Conservation (phyloP, 1,140 invertebrate genomes). For the Atta colombica region DNA sequence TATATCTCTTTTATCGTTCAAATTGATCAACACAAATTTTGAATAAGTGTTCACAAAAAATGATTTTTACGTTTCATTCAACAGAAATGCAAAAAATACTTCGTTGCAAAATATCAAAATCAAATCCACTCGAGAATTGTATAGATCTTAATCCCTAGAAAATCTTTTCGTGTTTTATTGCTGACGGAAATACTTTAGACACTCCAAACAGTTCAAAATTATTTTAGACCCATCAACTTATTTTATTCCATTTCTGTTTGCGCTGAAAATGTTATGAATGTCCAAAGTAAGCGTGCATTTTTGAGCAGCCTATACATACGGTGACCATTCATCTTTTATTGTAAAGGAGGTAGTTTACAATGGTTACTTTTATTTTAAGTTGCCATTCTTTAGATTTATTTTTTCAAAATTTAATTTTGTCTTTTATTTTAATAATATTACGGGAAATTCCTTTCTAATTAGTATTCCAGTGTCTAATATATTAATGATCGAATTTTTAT, state of each 20-base stretch:
- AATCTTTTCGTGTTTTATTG: not conserved
- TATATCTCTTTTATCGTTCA: not conserved
- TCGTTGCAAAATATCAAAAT: not conserved
- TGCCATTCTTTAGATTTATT: no score
- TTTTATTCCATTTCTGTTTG: not conserved
- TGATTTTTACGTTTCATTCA: not conserved
- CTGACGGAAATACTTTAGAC: not conserved
- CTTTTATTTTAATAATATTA: no score
- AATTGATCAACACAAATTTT: not conserved
- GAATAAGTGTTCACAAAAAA: not conserved
- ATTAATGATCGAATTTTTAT: no score
- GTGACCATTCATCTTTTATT: no score
- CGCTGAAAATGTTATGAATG: not conserved
- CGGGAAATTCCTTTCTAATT: no score
- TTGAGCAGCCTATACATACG: not conserved
- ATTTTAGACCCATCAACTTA: not conserved
- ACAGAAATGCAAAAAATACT: not conserved
- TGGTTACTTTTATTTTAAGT: no score
- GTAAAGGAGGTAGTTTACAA: no score
- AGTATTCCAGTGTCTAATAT: no score
- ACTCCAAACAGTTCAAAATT: slow-evolving; percentile 2
- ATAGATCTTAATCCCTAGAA: slow-evolving; percentile 6
- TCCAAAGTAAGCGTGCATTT: slow-evolving; percentile 27
- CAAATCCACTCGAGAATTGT: not conserved
- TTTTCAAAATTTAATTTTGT: no score